Evolutionary conservation across 2,113 vertebrate species (phyloP), one percentile per base, ranked within the genome.

Genomic region (Prochilodus magdalenae): DNA sequence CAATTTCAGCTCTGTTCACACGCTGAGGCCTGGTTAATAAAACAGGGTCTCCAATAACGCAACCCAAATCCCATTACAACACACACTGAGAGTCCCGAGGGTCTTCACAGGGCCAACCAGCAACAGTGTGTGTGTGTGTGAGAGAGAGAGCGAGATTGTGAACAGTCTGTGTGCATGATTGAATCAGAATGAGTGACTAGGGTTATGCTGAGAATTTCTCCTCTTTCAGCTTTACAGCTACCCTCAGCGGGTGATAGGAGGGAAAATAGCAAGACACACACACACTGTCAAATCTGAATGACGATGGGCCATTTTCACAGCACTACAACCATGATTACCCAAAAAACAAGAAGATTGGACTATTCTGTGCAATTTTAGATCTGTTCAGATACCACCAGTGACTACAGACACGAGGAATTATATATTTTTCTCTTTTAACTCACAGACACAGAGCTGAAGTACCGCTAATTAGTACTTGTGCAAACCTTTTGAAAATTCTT

Each of bases 111-210:
- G 72, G 71, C 5, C 1, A 47, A 15, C 57, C 22, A 40, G 24
- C 83, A 83, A 77, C 83, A 79, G 53, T 36, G n/a, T 30, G 15
- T 27, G 33, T 66, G 18, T 77, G 13, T 47, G 3, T 44, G 49
- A n/a, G n/a, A n/a, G n/a, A n/a, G n/a, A n/a, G n/a, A n/a, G n/a
- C 47, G 0, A 44, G 40, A 44, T 44, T 10, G 40, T 44, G 40
- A 44, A 44, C 40, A 44, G 51, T 44, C 8, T 36, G 29, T 65
- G 4, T 65, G 12, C 24, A 18, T 85, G 89, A 90, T 91, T 89
- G 81, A 73, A 26, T 81, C 83, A 63, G 86, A 88, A 90, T 80
- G 74, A 85, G 86, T 80, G 73, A 90, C 84, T 89, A 89, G 87
- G 88, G 82, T 60, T 86, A 82, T 77, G 80, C 15, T 47, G 57